Conservation (phyloP, 2,888 invertebrate species). For the Clitarchus hookeri region DNA sequence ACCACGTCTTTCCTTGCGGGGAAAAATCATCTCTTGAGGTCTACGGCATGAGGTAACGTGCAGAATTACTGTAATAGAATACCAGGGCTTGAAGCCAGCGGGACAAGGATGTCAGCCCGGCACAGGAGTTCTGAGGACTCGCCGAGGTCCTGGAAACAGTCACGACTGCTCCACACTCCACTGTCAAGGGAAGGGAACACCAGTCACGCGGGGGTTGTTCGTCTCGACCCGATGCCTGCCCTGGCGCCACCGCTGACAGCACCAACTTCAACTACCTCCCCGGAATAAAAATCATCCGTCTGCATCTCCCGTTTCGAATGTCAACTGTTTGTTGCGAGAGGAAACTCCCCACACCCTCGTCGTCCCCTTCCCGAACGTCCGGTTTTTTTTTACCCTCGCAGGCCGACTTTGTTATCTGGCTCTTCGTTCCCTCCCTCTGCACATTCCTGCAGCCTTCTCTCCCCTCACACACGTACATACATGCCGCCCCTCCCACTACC, state of each 20-base stretch:
- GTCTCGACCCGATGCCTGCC: neutral
- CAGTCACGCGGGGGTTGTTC: neutral
- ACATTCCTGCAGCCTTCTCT: neutral
- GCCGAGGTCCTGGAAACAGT: too few species aligned
- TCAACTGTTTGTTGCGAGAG: constrained; percentile 10
- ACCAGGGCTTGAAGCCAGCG: too few species aligned
- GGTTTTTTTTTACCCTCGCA: neutral
- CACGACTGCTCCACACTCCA: too few species aligned
- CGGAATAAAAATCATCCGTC: neutral
- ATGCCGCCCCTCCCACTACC: neutral
- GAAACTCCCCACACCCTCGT: neutral
- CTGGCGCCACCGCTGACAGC: neutral
- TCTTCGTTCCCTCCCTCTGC: neutral
- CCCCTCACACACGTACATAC: neutral
- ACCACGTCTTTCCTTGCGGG: too few species aligned
- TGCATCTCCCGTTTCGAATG: constrained; percentile 10
- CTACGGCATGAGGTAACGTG: too few species aligned
- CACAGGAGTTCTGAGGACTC: too few species aligned
- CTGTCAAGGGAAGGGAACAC: neutral
- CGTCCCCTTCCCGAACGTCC: neutral
- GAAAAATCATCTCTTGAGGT: too few species aligned
- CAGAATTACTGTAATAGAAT: too few species aligned
- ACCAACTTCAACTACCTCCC: neutral
- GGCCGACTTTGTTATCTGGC: neutral
- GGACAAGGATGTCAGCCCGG: too few species aligned